A percentile compares a stretch with the other conserved stretches of the same genome.
Conservation (phyloP, 1,140 invertebrate species). For the Tetramorium parvispinum region DNA sequence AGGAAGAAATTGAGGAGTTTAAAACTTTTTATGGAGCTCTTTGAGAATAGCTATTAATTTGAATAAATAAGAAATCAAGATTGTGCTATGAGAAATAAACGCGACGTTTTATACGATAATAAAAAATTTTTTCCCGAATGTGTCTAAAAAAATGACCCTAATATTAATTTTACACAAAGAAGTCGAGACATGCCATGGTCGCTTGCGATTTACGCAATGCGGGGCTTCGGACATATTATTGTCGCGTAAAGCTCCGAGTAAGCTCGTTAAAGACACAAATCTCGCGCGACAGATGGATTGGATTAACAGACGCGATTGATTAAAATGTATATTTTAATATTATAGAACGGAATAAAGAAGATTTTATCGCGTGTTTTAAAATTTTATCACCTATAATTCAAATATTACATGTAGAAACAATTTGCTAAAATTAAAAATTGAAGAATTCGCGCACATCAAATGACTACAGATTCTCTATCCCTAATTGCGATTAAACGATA, state of each 20-base stretch:
- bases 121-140: not conserved
- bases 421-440: not conserved
- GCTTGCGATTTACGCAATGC: slow-evolving; percentile 35
- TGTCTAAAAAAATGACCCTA: not conserved
- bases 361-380: not conserved
- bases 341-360: not conserved
- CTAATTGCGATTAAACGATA: not conserved
- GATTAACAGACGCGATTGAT: slow-evolving; percentile 5
- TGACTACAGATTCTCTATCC: not conserved
- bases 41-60: not conserved
- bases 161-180: slow-evolving; percentile 59
- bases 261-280: slow-evolving; percentile 73
- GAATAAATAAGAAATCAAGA: not conserved
- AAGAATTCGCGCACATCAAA: not conserved
- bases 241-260: slow-evolving; percentile 68
- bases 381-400: not conserved
- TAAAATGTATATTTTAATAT: slow-evolving; percentile 1
- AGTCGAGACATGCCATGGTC: slow-evolving; percentile 78
- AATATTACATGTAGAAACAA: not conserved
- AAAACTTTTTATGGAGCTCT: not conserved
- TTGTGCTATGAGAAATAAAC: not conserved
- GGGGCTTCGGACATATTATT: slow-evolving; percentile 72
- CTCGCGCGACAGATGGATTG: slow-evolving; percentile 9
- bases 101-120: too few species aligned
- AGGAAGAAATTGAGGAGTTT: not conserved